Evolutionary conservation across 1,140 invertebrate species (phyloP), one percentile per base, ranked within the genome.

Genomic region (Glossosoma conforme): DNA sequence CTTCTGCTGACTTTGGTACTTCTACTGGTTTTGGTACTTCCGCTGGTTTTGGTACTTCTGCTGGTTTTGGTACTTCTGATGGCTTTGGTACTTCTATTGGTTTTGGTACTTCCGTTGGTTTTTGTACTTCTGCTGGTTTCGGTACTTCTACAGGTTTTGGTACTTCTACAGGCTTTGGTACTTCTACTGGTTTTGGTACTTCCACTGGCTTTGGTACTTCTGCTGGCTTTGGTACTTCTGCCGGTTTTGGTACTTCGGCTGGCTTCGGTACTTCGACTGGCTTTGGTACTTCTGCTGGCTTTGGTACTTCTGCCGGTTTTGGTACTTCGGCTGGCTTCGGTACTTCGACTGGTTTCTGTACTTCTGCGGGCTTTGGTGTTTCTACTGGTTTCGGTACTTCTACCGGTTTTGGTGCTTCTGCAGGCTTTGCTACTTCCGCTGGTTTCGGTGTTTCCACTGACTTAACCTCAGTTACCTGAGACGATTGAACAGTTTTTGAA

Each of bases 221-320:
- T 42, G 60, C 54, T 44, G 54, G 20, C 45, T 56, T 54, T 47
- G 59, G 21, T 55, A 58, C 62, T 55, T 50, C 56, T 62, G 35
- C 32, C 24, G 28, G 24, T 24, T 25, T 45, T 38, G 38, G 19
- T 45, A 18, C 37, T 52, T 38, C 14, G 28, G 30, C 13, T 15
- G 14, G 10, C 43, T 41, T 35, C 44, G 36, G 22, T 25, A 22
- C 41, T 22, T 18, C 21, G 43, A 40, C 18, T 24, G 52, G 35
- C 40, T 44, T 32, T 18, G 47, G 28, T 52, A 59, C 58, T 57
- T 61, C 33, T 46, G 60, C 53, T 42, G 55, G 22, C 55, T 53
- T 54, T 61, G 21, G 21, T 24, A 14, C 46, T 45, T 15, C 17
- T 40, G 44, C 28, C 13, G 24, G 9, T 44, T 41, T 28, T 44